Evolutionary conservation across 2,113 vertebrate genomes (phyloP), one percentile per base, ranked within the genome.

Genomic region (Phrynosoma blainvillii): DNA sequence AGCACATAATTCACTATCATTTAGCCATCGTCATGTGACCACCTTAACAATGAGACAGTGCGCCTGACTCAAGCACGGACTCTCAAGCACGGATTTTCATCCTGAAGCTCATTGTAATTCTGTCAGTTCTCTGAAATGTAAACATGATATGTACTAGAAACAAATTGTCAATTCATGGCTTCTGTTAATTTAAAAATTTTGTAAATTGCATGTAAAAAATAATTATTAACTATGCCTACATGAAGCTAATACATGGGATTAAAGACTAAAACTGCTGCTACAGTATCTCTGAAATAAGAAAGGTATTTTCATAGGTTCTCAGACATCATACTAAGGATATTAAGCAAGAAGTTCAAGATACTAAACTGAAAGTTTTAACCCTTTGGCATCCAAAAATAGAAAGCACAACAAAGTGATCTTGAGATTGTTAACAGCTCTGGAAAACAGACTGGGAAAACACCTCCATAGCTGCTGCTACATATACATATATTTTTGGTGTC

Each of bases 191-290:
- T 96, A 96, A 88, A 62, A 97, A 97, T 97, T 96, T 96, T 96
- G 96, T 95, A 96, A 95, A 93, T 90, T 96, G 95, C 94, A 96
- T 96, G 93, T 95, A 96, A 96, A 84, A 95, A 96, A 95, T 95
- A 96, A 97, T 96, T 97, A 96, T 94, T 96, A 97, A 96, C 95
- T 97, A 97, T 95, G 95, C 96, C 96, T 97, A 97, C 92, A 97
- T 79, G 93, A 95, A 97, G 96, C 95, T 96, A 96, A 97, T 96
- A 97, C 93, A 97, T 94, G 96, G 94, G 96, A 96, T 96, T 84
- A 87, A 90, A 82, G 18, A 89, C 94, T 93, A 94, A 93, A 88
- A 94, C 93, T 94, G 95, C 95, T 94, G 96, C 96, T 91, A 93
- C 90, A 94, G 90, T 94, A 96, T 21, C 91, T 87, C 91, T 94